These are phyloP conservation scores for Monochamus alternatus DNA, from an alignment of 2,888 invertebrate genomes.

Conservation along the genomic window DNA sequence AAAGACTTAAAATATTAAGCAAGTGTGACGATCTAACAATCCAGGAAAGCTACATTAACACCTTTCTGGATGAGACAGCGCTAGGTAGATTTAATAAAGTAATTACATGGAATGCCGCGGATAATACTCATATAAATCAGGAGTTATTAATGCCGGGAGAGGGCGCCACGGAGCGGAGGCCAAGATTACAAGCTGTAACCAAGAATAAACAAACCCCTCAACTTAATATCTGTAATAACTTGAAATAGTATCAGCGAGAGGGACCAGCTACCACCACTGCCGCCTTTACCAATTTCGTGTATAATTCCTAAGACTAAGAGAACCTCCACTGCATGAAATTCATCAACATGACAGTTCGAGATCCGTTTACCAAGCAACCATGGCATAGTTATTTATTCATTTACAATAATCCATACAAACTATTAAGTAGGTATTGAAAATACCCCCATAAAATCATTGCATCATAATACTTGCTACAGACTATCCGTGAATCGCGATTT, in stretches of 20 bases:
- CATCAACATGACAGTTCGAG: constrained; percentile 22
- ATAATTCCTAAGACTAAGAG: constrained; percentile 30
- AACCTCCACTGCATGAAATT: constrained; percentile 27
- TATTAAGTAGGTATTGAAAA: no score
- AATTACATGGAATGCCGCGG: constrained; percentile 62
- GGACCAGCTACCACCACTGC: constrained; percentile 40
- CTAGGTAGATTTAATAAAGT: constrained; percentile 63
- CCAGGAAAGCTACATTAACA: constrained; percentile 33
- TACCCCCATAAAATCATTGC: no score
- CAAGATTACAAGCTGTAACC: constrained; percentile 63
- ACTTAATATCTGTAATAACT: constrained; percentile 63
- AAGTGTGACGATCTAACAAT: constrained; percentile 30
- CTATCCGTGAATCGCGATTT: no score
- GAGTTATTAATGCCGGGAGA: constrained; percentile 62
- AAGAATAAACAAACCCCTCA: constrained; percentile 64
- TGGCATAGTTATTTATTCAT: no score
- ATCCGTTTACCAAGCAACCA: constrained; percentile 7
- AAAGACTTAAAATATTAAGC: constrained; percentile 34
- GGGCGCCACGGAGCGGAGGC: constrained; percentile 56
- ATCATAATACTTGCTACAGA: no score
- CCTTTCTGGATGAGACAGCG: constrained; percentile 42
- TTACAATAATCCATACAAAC: no score
- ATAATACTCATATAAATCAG: constrained; percentile 65
- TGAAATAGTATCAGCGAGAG: constrained; percentile 61
- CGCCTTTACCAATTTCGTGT: constrained; percentile 22